Conservation (phyloP, 2,797 vertebrate species). For the Sebastes matsubarae region DNA sequence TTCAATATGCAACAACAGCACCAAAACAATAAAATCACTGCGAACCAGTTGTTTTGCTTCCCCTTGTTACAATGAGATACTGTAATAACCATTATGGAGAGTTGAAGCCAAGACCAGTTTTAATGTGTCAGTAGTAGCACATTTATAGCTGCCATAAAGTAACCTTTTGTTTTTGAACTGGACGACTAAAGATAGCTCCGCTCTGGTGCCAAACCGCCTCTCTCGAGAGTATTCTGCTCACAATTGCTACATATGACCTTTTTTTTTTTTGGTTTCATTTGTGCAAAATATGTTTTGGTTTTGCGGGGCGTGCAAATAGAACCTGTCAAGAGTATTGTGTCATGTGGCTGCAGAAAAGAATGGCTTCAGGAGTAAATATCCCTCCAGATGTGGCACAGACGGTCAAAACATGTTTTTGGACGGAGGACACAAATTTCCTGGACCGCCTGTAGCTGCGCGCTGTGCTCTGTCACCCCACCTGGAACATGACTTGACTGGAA, state of each 20-base stretch:
- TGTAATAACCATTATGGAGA: slow-evolving; percentile 41
- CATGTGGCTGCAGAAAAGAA: slow-evolving; percentile 73
- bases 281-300: slow-evolving; percentile 82
- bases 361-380: slow-evolving; percentile 81
- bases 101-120: slow-evolving; percentile 49
- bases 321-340: slow-evolving; percentile 78
- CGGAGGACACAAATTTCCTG: slow-evolving; percentile 87
- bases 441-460: slow-evolving; percentile 70
- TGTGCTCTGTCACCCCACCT: slow-evolving; percentile 77
- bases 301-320: slow-evolving; percentile 69
- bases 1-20: slow-evolving; percentile 22
- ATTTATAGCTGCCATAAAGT: slow-evolving; percentile 71
- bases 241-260: slow-evolving; percentile 71
- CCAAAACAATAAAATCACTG: slow-evolving; percentile 38
- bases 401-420: slow-evolving; percentile 95
- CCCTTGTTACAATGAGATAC: slow-evolving; percentile 32
- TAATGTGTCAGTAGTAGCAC: slow-evolving; percentile 70
- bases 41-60: slow-evolving; percentile 64
- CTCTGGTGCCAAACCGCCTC: slow-evolving; percentile 61
- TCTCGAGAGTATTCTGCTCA: slow-evolving; percentile 64
- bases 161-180: slow-evolving; percentile 77
- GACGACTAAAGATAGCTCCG: slow-evolving; percentile 79
- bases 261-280: slow-evolving; percentile 72
- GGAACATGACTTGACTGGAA: slow-evolving; percentile 66
- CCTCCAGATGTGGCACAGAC: slow-evolving; percentile 83